Conservation (phyloP, 1,140 invertebrate species). For the Bombus sylvicola region DNA sequence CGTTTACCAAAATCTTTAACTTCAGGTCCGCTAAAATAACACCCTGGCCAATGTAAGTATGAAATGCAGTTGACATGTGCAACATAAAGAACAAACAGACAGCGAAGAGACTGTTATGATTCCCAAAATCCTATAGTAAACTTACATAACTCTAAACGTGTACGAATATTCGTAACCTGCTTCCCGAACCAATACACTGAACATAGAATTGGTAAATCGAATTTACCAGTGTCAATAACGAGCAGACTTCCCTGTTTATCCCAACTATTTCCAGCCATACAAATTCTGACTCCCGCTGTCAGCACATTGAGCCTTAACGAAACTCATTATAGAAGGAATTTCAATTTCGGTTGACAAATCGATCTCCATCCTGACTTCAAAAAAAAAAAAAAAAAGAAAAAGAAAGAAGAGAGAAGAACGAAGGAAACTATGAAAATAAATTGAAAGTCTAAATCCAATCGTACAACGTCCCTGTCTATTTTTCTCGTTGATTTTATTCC, state of each 20-base stretch:
- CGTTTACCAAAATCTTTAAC: no score
- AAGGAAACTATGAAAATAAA: background rate
- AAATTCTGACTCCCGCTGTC: background rate
- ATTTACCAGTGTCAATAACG: background rate
- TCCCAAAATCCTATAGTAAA: background rate
- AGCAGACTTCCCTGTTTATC: background rate
- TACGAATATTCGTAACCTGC: background rate
- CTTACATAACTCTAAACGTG: background rate
- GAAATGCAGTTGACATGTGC: background rate
- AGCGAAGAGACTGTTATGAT: background rate
- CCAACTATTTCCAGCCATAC: background rate
- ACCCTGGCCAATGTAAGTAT: background rate
- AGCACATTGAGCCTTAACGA: background rate
- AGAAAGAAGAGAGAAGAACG: no score
- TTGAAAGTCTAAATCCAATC: background rate
- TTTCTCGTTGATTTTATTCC: background rate
- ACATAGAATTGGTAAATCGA: background rate
- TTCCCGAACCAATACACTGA: background rate
- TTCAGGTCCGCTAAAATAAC: no score
- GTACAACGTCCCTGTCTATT: background rate
- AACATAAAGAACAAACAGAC: conserved; percentile 58
- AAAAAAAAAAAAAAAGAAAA: background rate
- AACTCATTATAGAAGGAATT: background rate
- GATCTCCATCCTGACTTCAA: background rate
- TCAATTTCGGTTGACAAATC: background rate